Conservation (phyloP, 2,797 vertebrate species). For the Sebastes kiyomatsui region DNA sequence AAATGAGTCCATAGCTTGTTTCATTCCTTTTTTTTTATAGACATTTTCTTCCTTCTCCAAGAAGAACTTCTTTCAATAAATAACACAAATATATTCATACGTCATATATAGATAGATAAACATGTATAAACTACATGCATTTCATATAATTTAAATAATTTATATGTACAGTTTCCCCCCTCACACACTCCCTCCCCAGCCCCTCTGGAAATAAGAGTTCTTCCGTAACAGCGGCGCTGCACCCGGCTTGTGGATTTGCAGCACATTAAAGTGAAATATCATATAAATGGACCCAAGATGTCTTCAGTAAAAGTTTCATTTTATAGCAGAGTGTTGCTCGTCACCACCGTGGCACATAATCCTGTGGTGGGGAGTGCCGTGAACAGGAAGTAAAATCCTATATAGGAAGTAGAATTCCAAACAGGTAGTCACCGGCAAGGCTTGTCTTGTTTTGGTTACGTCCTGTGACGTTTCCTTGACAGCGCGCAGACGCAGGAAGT, state of each 20-base stretch:
- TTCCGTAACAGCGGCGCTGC: constrained; percentile 35
- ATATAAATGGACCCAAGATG: constrained; percentile 50
- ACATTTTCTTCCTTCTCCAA: constrained; percentile 65
- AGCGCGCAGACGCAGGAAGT: constrained; percentile 96
- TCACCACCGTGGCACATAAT: constrained; percentile 18
- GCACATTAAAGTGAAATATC: constrained; percentile 59
- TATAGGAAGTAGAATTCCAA: constrained; percentile 52
- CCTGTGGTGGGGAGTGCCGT: constrained; percentile 25
- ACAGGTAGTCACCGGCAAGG: constrained; percentile 28
- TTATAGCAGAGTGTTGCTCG: constrained; percentile 11
- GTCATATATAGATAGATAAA: constrained; percentile 94
- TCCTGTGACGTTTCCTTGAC: constrained; percentile 92
- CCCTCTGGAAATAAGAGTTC: constrained; percentile 36
- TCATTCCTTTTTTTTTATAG: constrained; percentile 58
- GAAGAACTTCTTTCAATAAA: constrained; percentile 94
- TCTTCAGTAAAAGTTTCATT: constrained; percentile 45
- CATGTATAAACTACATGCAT: constrained; percentile 99
- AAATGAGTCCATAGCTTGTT: constrained; percentile 70
- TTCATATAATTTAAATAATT: constrained; percentile 99
- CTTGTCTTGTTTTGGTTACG: constrained; percentile 72
- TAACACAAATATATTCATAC: constrained; percentile 97
- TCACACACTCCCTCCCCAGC: constrained; percentile 28
- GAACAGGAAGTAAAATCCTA: constrained; percentile 57
- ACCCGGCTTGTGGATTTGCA: constrained; percentile 38
- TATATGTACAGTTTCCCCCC: constrained; percentile 87